Conservation (phyloP, 2,797 vertebrate genomes). For the Scarus forsteni region DNA sequence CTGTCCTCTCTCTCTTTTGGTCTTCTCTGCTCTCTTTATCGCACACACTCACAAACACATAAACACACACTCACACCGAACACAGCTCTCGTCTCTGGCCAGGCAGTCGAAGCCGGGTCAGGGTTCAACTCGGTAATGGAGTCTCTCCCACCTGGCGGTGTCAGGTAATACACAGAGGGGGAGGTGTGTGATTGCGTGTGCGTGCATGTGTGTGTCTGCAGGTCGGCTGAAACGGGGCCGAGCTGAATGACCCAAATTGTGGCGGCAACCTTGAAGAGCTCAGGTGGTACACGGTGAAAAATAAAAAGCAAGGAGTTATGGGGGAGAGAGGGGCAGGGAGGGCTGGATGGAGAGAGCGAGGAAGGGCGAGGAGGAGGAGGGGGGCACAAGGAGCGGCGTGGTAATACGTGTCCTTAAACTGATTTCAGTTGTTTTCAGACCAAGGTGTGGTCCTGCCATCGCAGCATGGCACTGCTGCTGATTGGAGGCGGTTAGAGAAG, state of each 20-base stretch:
- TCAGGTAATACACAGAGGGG: slow-evolving; percentile 77
- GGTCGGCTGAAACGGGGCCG: slow-evolving; percentile 69
- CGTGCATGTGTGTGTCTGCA: slow-evolving; percentile 23
- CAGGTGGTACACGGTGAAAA: slow-evolving; percentile 71
- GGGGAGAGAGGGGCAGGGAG: slow-evolving; percentile 1
- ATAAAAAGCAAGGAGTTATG: slow-evolving; percentile 45
- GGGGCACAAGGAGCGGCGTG: slow-evolving; percentile 34
- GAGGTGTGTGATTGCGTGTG: slow-evolving; percentile 36
- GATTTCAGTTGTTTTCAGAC: slow-evolving; percentile 79
- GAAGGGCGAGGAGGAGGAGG: slow-evolving; percentile 1
- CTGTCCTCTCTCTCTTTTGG: slow-evolving; percentile 12
- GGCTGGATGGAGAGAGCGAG: slow-evolving; percentile 14
- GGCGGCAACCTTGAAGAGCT: slow-evolving; percentile 79
- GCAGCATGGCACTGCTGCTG: slow-evolving; percentile 63
- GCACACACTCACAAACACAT: slow-evolving; percentile 15
- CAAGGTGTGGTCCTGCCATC: slow-evolving; percentile 73
- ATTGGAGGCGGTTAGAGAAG: slow-evolving; percentile 67
- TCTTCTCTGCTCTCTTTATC: not conserved
- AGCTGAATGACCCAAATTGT: slow-evolving; percentile 79
- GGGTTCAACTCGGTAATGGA: slow-evolving; percentile 79
- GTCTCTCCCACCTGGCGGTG: slow-evolving; percentile 80
- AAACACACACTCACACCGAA: slow-evolving; percentile 9
- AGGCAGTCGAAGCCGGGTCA: slow-evolving; percentile 68
- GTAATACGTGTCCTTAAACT: slow-evolving; percentile 75
- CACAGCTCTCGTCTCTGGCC: slow-evolving; percentile 60